Base-by-base conservation (phyloP, 2,888 invertebrate species). In the Oegoconia quadripuncta region DNA sequence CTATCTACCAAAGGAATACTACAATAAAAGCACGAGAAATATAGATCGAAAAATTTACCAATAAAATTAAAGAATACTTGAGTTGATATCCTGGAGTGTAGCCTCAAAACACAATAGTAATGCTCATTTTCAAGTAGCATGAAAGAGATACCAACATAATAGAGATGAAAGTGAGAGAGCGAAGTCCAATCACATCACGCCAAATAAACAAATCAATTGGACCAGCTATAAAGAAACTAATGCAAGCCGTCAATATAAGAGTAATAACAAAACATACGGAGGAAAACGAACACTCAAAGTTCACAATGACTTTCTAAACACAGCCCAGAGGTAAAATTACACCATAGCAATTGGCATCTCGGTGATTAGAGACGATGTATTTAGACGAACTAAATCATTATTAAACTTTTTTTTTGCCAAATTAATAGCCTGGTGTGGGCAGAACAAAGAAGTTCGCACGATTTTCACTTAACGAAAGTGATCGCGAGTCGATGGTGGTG, bases 381-480 rank as follows among this genome's bases (percentile, higher is more conserved):
- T 11, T 22, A 27, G 23, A 29, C 30, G 23, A 33, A 23, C 46
- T 27, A 39, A 39, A n/a, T 46, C 30, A 45, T 51, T 54, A 62
- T 58, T 60, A 54, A 48, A 43, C 26, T 44, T 55, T 63, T 61
- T 65, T 63, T 41, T 41, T 41, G 38, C n/a, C 22, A 38, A 51
- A 52, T 49, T 44, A 45, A 49, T 42, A 42, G 42, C 44, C 42
- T 43, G n/a, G n/a, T 27, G 26, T 43, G 50, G 46, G 47, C 45
- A 29, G 23, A 34, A 34, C 52, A 49, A 65, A 60, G 53, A 44
- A 28, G 46, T 55, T 77, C 75, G 48, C 77, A 78, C 70, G 67
- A 61, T 69, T 75, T 74, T 71, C 72, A 66, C 64, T 59, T 25
- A 66, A 70, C 54, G 74, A 76, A 73, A 76, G 75, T 66, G 72